phyloP scores from a whole-genome alignment of 2,888 invertebrate species.

The Dilophus febrilis region DNA sequence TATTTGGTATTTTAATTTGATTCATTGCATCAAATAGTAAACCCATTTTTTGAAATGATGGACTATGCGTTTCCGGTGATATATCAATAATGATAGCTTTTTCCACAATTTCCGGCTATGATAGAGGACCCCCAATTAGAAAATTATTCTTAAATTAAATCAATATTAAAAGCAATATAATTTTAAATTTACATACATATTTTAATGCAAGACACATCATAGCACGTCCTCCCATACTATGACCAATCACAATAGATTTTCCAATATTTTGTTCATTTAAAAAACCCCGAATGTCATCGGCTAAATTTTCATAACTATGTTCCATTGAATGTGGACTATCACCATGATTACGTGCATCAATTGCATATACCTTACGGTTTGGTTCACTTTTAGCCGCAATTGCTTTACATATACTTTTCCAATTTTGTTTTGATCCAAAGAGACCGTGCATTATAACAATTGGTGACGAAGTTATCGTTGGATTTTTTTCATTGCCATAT shows the following conservation, averaged over 20 bases:
- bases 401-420: conserved; percentile 63
- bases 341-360: conserved; percentile 92
- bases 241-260: conserved; percentile 60
- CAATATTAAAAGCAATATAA: not conserved
- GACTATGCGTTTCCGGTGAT: conserved; percentile 39
- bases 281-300: conserved; percentile 48
- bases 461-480: conserved; percentile 34
- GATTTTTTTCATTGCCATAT: conserved; percentile 34
- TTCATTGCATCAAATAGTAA: conserved; percentile 47
- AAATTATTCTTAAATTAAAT: not conserved
- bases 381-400: conserved; percentile 38
- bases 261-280: conserved; percentile 43
- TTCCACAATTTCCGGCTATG: conserved; percentile 43
- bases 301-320: conserved; percentile 55
- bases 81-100: conserved; percentile 57
- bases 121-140: too few species aligned
- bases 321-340: conserved; percentile 66
- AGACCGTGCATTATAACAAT: conserved; percentile 74
- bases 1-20: conserved; percentile 38
- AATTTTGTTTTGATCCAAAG: conserved; percentile 74
- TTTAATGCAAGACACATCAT: conserved; percentile 70
- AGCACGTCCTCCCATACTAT: conserved; percentile 92
- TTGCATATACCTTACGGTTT: conserved; percentile 42
- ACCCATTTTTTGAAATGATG: conserved; percentile 43
- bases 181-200: conserved; percentile 33